Evolutionary conservation across 1,140 invertebrate genomes (phyloP).

Genomic region (Elymnias hypermnestra): DNA sequence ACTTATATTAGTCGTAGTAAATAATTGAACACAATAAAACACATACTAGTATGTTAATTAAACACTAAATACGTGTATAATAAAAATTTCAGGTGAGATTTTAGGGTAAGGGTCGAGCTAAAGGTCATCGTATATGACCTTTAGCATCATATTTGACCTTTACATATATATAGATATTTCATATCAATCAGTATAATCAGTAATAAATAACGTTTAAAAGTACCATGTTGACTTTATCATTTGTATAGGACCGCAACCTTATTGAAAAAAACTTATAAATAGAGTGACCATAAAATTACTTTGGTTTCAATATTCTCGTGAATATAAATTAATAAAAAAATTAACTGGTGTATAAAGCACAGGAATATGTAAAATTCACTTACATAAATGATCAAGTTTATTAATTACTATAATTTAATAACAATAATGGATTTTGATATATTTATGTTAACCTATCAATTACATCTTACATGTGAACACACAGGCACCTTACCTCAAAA

Average conservation of each 20-base stretch:
- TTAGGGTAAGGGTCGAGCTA: too few relatives aligned
- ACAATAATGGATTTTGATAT: constrained; percentile 6
- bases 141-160: too few relatives aligned
- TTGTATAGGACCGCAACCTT: not conserved
- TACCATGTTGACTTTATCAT: too few relatives aligned
- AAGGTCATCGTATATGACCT: too few relatives aligned
- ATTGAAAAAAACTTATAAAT: constrained; percentile 7
- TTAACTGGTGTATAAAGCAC: constrained; percentile 2
- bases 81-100: too few relatives aligned
- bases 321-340: constrained; percentile 8
- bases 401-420: constrained; percentile 3
- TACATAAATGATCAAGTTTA: constrained; percentile 8
- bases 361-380: constrained; percentile 7
- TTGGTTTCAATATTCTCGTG: constrained; percentile 43
- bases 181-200: too few relatives aligned
- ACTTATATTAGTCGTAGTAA: too few relatives aligned
- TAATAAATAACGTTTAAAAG: too few relatives aligned
- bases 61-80: too few relatives aligned
- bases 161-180: too few relatives aligned
- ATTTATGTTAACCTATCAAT: constrained; percentile 24
- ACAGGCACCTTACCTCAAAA: constrained; percentile 61
- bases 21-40: too few relatives aligned
- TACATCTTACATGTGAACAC: constrained; percentile 57
- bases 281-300: constrained; percentile 38
- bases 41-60: too few relatives aligned